A percentile compares a stretch with the other conserved stretches of the same genome.
Conservation (phyloP, 2,113 vertebrate species). For the Noctilio leporinus region DNA sequence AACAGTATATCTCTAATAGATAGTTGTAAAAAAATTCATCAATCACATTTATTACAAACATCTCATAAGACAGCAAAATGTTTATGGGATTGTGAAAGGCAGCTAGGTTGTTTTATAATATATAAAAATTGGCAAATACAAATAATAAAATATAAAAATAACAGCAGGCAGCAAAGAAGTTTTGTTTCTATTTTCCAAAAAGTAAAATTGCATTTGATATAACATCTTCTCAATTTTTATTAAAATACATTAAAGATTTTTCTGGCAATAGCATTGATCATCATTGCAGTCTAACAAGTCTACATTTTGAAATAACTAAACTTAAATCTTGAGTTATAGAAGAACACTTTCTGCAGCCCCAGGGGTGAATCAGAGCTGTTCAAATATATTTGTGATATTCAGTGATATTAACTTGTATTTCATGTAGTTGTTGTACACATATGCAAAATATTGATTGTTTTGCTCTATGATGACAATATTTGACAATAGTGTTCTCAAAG, state of each 20-base stretch:
- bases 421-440: slow-evolving; percentile 64
- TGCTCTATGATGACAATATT: slow-evolving; percentile 33
- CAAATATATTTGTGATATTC: slow-evolving; percentile 55
- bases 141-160: slow-evolving; percentile 64
- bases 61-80: slow-evolving; percentile 79
- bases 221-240: slow-evolving; percentile 73
- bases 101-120: slow-evolving; percentile 75
- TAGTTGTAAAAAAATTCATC: slow-evolving; percentile 76
- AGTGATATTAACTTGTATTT: slow-evolving; percentile 60
- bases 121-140: slow-evolving; percentile 78
- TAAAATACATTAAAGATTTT: slow-evolving; percentile 66
- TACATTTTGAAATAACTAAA: slow-evolving; percentile 27
- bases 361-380: slow-evolving; percentile 53
- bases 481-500: slow-evolving; percentile 47
- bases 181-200: slow-evolving; percentile 74
- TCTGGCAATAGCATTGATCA: slow-evolving; percentile 58
- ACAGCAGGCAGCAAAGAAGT: slow-evolving; percentile 77
- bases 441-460: slow-evolving; percentile 37
- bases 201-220: slow-evolving; percentile 71
- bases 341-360: slow-evolving; percentile 50
- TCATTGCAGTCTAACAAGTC: not conserved
- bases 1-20: slow-evolving; percentile 78
- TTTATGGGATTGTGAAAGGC: slow-evolving; percentile 77
- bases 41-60: slow-evolving; percentile 83
- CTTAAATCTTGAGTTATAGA: not conserved